Evolutionary conservation across 2,797 vertebrate species (phyloP), one percentile per base, ranked within the genome.

Genomic region (Hoplostethus mediterraneus): DNA sequence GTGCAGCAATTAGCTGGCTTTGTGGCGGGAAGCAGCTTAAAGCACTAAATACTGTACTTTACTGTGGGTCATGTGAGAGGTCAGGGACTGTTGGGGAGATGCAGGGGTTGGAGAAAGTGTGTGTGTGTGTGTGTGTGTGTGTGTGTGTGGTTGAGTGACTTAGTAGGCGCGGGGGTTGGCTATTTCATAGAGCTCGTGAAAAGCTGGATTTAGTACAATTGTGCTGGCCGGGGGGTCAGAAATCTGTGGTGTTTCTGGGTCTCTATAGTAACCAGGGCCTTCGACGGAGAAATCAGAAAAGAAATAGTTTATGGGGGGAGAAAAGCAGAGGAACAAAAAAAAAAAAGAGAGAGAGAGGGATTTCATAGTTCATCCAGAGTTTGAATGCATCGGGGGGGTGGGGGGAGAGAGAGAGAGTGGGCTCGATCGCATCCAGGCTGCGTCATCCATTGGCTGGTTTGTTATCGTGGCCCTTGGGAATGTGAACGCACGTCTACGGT

Each of bases 1-100:
- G 77, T 87, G 79, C 61, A 4, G 82, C 77, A 92, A 91, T 91
- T 91, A 92, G 84, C 84, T 79, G 67, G 55, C 80, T 92, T 85
- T 82, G 75, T 92, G 79, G 86, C 63, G 59, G 79, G 84, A 89
- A 84, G 79, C 79, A 77, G 75, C 86, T 89, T 87, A 78, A 74
- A 81, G 64, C 11, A 38, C 86, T 87, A 83, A 89, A 91, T 75
- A 80, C 79, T 85, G 80, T 86, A 82, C 80, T 84, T 84, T 84
- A 71, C 80, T 71, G 67, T 83, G 77, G 81, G 82, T 85, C 76
- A 83, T 77, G 63, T 57, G 67, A 82, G 70, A 84, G 90, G 89
- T 94, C 90, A 90, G 69, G 61, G 84, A 77, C 66, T 47, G 45
- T 21, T 59, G 25, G 56, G 17, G 70, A 80, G 69, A 89, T 74